These are phyloP conservation scores for Cassiopea xamachana DNA, from an alignment of 30 jellyfish, hydroid and myxozoan species.

Conservation along the genomic window DNA sequence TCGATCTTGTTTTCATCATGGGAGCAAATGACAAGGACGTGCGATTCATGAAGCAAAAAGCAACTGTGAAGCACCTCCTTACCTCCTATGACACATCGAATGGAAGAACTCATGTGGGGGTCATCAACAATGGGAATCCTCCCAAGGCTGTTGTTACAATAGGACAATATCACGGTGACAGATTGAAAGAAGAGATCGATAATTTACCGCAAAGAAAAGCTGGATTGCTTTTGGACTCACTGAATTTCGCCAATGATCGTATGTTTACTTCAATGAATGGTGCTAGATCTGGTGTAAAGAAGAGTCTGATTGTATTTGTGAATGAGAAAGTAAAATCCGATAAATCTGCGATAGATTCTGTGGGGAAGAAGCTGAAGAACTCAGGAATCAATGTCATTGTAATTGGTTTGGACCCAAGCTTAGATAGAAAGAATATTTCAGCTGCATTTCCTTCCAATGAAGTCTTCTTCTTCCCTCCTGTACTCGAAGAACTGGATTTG, in stretches of 20 bases:
- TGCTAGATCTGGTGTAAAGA: slow-evolving; percentile 82
- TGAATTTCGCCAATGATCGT: slow-evolving; percentile 46
- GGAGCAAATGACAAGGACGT: slow-evolving; percentile 65
- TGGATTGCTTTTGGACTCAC: slow-evolving; percentile 24
- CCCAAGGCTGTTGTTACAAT: slow-evolving; percentile 64
- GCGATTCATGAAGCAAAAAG: slow-evolving; percentile 54
- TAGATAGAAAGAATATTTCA: not conserved
- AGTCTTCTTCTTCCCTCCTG: slow-evolving; percentile 88
- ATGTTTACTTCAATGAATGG: slow-evolving; percentile 70
- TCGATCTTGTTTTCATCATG: slow-evolving; percentile 78
- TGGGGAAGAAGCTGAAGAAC: slow-evolving; percentile 43
- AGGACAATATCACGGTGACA: slow-evolving; percentile 48
- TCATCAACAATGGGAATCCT: slow-evolving; percentile 45
- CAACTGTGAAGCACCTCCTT: slow-evolving; percentile 56
- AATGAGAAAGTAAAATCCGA: slow-evolving; percentile 55
- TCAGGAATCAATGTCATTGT: slow-evolving; percentile 69
- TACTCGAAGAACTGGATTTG: slow-evolving; percentile 65
- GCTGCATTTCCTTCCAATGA: slow-evolving; percentile 50
- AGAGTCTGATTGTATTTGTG: slow-evolving; percentile 82
- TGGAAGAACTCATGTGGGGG: slow-evolving; percentile 83
- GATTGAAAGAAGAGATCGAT: slow-evolving; percentile 12
- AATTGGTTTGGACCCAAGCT: slow-evolving; percentile 65
- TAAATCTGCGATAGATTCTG: slow-evolving; percentile 24
- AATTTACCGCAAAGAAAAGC: not conserved
- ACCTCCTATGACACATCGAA: slow-evolving; percentile 68